Conservation (phyloP, 2,888 invertebrate genomes). For the Lasioglossum pauxillum region DNA sequence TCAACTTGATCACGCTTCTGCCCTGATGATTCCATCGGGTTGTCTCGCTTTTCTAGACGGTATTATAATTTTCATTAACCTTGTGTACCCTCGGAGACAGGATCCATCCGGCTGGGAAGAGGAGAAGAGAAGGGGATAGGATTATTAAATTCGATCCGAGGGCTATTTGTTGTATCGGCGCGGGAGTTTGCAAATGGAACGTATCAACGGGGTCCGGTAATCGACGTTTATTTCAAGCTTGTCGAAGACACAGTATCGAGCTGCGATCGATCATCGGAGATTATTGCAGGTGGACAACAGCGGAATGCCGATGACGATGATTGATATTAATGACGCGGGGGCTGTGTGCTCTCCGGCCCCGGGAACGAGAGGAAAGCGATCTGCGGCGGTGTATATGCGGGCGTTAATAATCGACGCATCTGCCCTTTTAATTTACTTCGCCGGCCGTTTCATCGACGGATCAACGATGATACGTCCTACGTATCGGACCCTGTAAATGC, state of each 20-base stretch:
- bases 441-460: conserved; percentile 68
- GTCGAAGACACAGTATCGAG: conserved; percentile 47
- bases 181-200: conserved; percentile 17
- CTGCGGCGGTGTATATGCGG: conserved; percentile 36
- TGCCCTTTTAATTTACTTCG: conserved; percentile 76
- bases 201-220: conserved; percentile 24
- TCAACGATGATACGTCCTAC: conserved; percentile 74
- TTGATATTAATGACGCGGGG: conserved; percentile 68
- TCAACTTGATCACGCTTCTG: conserved; percentile 17
- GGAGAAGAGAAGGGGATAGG: background rate
- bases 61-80: conserved; percentile 56
- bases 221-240: conserved; percentile 47
- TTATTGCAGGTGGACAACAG: conserved; percentile 44
- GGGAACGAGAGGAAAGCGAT: conserved; percentile 26
- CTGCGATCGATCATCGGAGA: conserved; percentile 54
- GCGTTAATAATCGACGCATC: conserved; percentile 69
- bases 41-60: conserved; percentile 29
- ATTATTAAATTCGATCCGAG: conserved; percentile 37
- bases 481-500: conserved; percentile 74
- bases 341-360: background rate
- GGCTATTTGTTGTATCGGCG: conserved; percentile 21
- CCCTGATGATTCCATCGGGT: conserved; percentile 18
- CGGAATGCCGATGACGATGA: conserved; percentile 67
- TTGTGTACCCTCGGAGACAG: background rate
- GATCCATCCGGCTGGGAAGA: conserved; percentile 2